Conservation (phyloP, 1,140 invertebrate species). For the Cephus cinctus region DNA sequence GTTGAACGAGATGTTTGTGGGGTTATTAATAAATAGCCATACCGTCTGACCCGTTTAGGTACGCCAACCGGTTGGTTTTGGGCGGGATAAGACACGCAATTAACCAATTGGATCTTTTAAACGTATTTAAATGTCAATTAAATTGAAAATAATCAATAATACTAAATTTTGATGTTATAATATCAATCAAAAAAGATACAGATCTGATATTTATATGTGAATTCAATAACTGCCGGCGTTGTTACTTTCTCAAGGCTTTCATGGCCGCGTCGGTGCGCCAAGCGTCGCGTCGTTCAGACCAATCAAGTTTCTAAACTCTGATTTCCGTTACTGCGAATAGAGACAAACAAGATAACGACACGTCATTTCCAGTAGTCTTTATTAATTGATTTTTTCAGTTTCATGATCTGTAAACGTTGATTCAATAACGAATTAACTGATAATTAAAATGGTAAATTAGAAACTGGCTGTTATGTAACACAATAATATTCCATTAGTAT, state of each 20-base stretch:
- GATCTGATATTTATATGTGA: slow-evolving; percentile 10
- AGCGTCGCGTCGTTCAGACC: neutral
- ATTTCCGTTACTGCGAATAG: too few species aligned
- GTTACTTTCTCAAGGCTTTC: neutral
- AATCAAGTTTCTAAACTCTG: neutral
- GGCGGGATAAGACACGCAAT: neutral
- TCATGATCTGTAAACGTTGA: neutral
- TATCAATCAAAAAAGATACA: slow-evolving; percentile 4
- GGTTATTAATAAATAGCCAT: neutral
- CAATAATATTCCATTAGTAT: too few species aligned
- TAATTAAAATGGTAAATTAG: neutral
- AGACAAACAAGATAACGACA: too few species aligned
- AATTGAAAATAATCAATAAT: slow-evolving; percentile 13
- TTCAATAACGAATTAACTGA: neutral
- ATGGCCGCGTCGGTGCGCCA: neutral
- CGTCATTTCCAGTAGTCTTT: neutral
- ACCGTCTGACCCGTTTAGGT: slow-evolving; percentile 1
- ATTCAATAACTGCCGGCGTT: slow-evolving; percentile 1
- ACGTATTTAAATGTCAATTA: neutral
- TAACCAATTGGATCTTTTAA: neutral
- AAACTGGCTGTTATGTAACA: too few species aligned
- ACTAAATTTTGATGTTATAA: slow-evolving; percentile 10
- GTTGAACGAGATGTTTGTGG: neutral
- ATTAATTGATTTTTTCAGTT: neutral
- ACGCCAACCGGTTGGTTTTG: neutral